Percentiles rank a stretch among this genome's conserved stretches.
phyloP scores from a whole-genome alignment of 2,888 invertebrate species.

The Empis livida region DNA sequence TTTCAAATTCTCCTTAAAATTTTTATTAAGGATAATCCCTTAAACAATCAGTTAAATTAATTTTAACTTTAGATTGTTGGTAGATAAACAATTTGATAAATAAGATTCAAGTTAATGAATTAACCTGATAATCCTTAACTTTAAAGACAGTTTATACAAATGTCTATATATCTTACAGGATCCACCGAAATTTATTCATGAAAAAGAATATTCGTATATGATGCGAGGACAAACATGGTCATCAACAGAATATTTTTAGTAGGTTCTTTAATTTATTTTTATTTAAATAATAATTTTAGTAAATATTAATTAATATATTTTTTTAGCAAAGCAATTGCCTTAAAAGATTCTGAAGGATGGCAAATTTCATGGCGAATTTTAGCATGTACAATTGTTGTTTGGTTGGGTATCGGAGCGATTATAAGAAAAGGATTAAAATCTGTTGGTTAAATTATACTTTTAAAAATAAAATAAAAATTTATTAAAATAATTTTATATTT shows the following conservation, averaged over 20 bases:
- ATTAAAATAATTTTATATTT: not conserved
- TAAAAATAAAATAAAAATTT: too few relatives aligned
- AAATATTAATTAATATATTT: not conserved
- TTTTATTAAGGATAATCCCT: too few relatives aligned
- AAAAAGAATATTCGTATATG: too few relatives aligned
- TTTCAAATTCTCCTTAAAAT: too few relatives aligned
- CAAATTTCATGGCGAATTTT: slow-evolving; percentile 4
- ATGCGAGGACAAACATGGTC: not conserved
- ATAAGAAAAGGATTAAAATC: not conserved
- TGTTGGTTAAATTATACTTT: not conserved
- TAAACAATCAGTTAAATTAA: too few relatives aligned
- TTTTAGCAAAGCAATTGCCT: not conserved
- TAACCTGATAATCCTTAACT: too few relatives aligned
- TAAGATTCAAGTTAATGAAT: too few relatives aligned
- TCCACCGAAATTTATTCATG: not conserved
- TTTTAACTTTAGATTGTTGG: too few relatives aligned
- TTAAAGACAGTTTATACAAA: too few relatives aligned
- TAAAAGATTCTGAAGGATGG: not conserved
- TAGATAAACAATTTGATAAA: too few relatives aligned
- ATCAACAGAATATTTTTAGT: slow-evolving; percentile 1
- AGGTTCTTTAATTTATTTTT: not conserved
- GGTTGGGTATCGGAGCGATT: slow-evolving; percentile 46
- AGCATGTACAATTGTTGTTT: slow-evolving; percentile 4
- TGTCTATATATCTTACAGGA: not conserved
- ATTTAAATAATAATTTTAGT: too few relatives aligned